Base-by-base conservation (phyloP, 2,888 invertebrate species). In the Hyposoter didymator region DNA sequence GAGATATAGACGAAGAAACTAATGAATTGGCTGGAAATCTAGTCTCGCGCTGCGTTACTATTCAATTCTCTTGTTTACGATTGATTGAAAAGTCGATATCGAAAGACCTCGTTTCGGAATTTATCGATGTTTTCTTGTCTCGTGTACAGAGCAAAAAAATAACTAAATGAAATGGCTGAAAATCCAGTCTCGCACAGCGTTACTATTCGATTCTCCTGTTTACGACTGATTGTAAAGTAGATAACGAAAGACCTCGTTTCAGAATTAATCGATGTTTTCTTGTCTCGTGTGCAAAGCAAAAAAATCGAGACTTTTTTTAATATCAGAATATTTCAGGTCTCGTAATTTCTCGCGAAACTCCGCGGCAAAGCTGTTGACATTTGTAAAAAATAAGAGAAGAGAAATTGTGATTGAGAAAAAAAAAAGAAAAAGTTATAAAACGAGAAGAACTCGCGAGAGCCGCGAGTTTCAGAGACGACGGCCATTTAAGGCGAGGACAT, bases 401-500 rank as follows among this genome's bases (percentile, higher is more conserved):
- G 73, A 76, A 35, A 74, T 12, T 28, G 28, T 28, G 62, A 69
- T 78, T 32, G 17, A 35, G 19, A 66, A 72, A 73, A 70, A 75
- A 70, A 73, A 76, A 72, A 73, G 75, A 59, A 64, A 62, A 45
- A 82, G 19, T 39, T 43, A 67, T 64, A 47, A 85, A 39, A 80
- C 64, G 52, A 73, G 52, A 32, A 55, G 73, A 80, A 45, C 43
- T 75, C 72, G 76, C 62, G 78, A 81, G 75, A 87, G 47, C 84
- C 78, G 47, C 84, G 80, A 86, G 86, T 81, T 87, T 91, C 91
- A 89, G 89, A 90, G 85, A 85, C 90, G 85, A 85, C 90, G 90
- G 90, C 92, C 92, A 92, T 93, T 93, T 93, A 93, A 92, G 93
- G 93, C 90, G 88, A 88, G 91, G 90, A 92, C 93, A 92, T 93